phyloP scores from a whole-genome alignment of 2,113 vertebrate genomes.

The Sceloporus tristichus region DNA sequence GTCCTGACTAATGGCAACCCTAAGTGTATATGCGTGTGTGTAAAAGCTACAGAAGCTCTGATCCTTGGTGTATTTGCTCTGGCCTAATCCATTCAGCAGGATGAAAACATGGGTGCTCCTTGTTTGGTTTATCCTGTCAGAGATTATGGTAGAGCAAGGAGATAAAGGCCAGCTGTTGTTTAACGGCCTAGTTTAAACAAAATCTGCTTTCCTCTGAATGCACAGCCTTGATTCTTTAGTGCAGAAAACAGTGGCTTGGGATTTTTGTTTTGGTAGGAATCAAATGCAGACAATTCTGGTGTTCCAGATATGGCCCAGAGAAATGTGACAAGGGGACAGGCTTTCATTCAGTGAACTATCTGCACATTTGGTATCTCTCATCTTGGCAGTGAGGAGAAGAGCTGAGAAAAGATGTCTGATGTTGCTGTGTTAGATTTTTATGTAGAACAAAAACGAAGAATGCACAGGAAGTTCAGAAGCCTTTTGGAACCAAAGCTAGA shows the following conservation, averaged over 20 bases:
- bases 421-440: not conserved
- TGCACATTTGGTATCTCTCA: not conserved
- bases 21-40: not conserved
- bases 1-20: too few species aligned
- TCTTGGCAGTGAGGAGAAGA: not conserved
- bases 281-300: not conserved
- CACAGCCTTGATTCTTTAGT: not conserved
- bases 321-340: not conserved
- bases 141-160: slow-evolving; percentile 45
- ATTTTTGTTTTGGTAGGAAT: not conserved
- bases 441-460: not conserved
- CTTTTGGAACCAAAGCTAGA: slow-evolving; percentile 17
- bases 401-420: not conserved
- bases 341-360: not conserved
- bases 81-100: slow-evolving; percentile 53
- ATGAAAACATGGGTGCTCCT: slow-evolving; percentile 44
- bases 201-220: not conserved
- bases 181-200: slow-evolving; percentile 49
- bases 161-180: slow-evolving; percentile 61
- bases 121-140: slow-evolving; percentile 47
- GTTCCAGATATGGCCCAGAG: not conserved
- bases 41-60: not conserved
- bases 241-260: not conserved
- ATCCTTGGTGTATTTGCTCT: slow-evolving; percentile 49
- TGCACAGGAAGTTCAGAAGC: slow-evolving; percentile 16